Conservation (phyloP, 2,888 invertebrate genomes). For the Cantharis lateralis region DNA sequence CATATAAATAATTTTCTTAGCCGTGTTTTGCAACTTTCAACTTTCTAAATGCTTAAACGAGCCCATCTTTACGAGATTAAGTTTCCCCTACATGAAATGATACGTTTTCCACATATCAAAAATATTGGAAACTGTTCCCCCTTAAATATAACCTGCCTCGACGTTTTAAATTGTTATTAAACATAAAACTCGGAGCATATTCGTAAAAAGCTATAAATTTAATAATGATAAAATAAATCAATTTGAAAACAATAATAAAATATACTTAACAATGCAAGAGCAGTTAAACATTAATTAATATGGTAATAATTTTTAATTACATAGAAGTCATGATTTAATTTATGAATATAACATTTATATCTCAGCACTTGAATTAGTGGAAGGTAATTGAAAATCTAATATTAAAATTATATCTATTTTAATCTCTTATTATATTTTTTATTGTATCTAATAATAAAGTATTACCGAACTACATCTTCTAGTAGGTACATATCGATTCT, state of each 20-base stretch:
- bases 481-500: too few species aligned
- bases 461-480: not conserved
- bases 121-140: not conserved
- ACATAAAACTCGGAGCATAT: not conserved
- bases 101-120: not conserved
- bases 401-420: not conserved
- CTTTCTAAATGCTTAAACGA: not conserved
- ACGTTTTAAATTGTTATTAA: not conserved
- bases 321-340: not conserved
- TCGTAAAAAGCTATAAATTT: not conserved
- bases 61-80: not conserved
- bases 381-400: not conserved
- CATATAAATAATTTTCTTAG: not conserved
- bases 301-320: not conserved
- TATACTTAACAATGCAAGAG: not conserved
- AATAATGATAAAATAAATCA: not conserved
- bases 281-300: not conserved
- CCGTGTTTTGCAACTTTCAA: not conserved
- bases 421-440: not conserved
- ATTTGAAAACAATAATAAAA: not conserved
- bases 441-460: not conserved
- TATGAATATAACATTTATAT: not conserved
- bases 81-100: not conserved
- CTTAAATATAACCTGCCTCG: not conserved
- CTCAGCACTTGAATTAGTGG: not conserved